phyloP scores from a whole-genome alignment of 2,888 invertebrate genomes.

The Chouioia cunea region DNA sequence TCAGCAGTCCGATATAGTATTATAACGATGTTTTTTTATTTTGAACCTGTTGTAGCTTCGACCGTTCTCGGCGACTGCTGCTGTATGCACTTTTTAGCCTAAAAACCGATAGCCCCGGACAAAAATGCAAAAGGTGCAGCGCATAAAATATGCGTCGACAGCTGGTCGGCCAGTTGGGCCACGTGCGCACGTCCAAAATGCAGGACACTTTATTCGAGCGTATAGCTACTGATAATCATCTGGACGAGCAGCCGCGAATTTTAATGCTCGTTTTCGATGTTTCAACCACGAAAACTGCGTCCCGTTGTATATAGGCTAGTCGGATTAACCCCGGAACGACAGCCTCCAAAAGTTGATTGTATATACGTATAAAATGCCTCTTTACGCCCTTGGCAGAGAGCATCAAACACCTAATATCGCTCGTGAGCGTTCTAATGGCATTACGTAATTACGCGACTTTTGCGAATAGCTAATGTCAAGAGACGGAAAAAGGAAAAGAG shows the following conservation, averaged over 20 bases:
- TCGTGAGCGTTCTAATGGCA: background rate
- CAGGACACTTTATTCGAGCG: conserved; percentile 9
- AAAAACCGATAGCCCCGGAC: background rate
- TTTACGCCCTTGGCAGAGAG: too few species aligned
- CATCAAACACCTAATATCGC: background rate
- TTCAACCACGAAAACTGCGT: too few species aligned
- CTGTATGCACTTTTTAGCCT: too few species aligned
- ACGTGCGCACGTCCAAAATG: background rate
- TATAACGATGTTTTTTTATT: too few species aligned
- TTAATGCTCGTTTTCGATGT: too few species aligned
- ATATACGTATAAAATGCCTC: too few species aligned
- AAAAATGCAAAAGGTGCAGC: conserved; percentile 19
- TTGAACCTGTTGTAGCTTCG: too few species aligned
- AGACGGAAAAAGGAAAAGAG: conserved; percentile 1
- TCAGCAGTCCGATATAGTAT: too few species aligned
- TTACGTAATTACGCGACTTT: conserved; percentile 10
- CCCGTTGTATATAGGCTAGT: too few species aligned
- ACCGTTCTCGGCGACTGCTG: too few species aligned
- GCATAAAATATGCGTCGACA: conserved; percentile 45
- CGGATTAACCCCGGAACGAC: too few species aligned
- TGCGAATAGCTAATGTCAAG: conserved; percentile 8
- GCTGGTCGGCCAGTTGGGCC: conserved; percentile 31
- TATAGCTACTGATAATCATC: conserved; percentile 35
- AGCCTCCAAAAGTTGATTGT: too few species aligned
- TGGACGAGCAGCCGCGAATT: conserved; percentile 32